Conservation (phyloP, 1,140 invertebrate species). For the Bombus confusus region DNA sequence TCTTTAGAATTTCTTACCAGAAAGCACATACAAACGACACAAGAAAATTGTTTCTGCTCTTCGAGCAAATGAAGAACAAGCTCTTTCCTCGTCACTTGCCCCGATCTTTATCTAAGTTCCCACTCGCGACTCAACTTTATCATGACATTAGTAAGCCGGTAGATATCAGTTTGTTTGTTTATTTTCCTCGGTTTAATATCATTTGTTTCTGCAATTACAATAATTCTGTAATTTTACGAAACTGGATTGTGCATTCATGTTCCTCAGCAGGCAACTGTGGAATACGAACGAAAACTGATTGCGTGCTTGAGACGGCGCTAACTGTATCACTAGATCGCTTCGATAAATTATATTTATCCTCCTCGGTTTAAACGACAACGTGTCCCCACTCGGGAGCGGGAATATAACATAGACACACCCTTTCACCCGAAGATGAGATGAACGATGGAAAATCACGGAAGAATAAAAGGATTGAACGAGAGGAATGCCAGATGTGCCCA, state of each 20-base stretch:
- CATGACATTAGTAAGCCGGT: no score
- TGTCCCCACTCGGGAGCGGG: no score
- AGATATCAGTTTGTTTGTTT: not conserved
- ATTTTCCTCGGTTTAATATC: not conserved
- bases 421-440: not conserved
- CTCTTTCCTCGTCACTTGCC: not conserved
- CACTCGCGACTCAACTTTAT: not conserved
- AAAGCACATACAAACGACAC: not conserved
- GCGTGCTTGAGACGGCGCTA: not conserved
- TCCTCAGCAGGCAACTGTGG: not conserved
- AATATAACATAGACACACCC: no score
- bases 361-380: not conserved
- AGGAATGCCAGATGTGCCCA: no score
- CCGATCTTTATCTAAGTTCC: not conserved
- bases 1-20: not conserved
- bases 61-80: no score
- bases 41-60: not conserved
- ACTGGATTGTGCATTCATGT: not conserved
- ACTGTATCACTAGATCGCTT: not conserved
- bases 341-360: conserved; percentile 27
- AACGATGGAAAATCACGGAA: not conserved
- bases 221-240: not conserved
- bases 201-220: not conserved
- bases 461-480: not conserved
- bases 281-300: not conserved